Conservation (phyloP, 2,797 vertebrate genomes). For the Micromesistius poutassou region DNA sequence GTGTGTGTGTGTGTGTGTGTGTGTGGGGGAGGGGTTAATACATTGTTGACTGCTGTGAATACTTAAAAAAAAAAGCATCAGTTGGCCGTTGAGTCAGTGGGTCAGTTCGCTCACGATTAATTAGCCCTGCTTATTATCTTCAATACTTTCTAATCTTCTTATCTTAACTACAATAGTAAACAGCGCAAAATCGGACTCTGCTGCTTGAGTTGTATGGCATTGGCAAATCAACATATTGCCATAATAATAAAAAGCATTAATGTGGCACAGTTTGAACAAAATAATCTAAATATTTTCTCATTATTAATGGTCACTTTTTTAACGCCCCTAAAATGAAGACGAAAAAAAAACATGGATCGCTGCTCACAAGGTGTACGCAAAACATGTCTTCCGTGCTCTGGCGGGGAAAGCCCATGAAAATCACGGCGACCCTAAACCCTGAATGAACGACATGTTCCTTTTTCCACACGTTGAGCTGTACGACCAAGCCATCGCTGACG, state of each 20-base stretch:
- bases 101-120: conserved; percentile 7
- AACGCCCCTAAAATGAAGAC: neutral
- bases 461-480: no score
- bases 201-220: conserved; percentile 53
- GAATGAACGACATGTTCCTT: no score
- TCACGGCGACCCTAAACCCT: no score
- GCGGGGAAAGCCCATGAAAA: no score
- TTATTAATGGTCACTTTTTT: conserved; percentile 39
- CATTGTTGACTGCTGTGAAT: conserved; percentile 22
- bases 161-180: conserved; percentile 22
- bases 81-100: conserved; percentile 22
- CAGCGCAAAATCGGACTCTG: conserved; percentile 33
- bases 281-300: conserved; percentile 46
- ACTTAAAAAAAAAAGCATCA: conserved; percentile 18
- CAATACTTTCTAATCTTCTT: conserved; percentile 31
- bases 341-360: neutral
- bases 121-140: conserved; percentile 20
- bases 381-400: neutral
- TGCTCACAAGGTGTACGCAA: no score
- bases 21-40: conserved; percentile 5
- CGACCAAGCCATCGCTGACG: no score
- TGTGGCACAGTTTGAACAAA: conserved; percentile 65
- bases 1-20: neutral
- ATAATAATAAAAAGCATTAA: conserved; percentile 47
- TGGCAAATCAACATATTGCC: conserved; percentile 53